A percentile compares a stretch with the other conserved stretches of the same genome.
Evolutionary conservation across 2,797 vertebrate species (phyloP).

Genomic region (Pangasius sanitwongsei): DNA sequence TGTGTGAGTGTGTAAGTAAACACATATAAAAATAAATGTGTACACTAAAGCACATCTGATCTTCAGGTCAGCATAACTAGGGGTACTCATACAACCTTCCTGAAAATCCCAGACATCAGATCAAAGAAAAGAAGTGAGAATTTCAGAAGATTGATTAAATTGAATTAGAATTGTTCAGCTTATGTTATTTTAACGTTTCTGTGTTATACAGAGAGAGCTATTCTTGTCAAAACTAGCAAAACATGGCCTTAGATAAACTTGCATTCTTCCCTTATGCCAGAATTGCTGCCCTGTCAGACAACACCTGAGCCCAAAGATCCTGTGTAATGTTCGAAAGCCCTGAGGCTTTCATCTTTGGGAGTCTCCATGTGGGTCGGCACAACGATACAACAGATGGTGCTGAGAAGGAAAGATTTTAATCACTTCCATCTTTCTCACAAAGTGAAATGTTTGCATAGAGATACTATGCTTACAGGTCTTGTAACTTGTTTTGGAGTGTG

Average conservation of each 20-base stretch:
- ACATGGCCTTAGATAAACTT: constrained; percentile 17
- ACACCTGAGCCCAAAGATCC: constrained; percentile 44
- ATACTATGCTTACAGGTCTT: background rate
- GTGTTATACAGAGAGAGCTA: background rate
- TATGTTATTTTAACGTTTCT: background rate
- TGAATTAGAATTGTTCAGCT: background rate
- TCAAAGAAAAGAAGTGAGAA: no score
- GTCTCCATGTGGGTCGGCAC: constrained; percentile 41
- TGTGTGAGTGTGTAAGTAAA: background rate
- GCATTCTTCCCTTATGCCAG: constrained; percentile 18
- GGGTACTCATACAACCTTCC: background rate
- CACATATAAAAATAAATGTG: background rate
- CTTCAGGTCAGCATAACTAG: background rate
- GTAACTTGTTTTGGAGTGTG: background rate
- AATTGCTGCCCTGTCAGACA: constrained; percentile 39
- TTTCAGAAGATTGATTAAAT: background rate
- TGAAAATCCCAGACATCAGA: background rate
- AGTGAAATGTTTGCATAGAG: background rate
- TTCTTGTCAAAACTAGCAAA: constrained; percentile 11
- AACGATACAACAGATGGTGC: constrained; percentile 36
- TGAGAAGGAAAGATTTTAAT: constrained; percentile 21
- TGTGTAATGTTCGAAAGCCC: constrained; percentile 29
- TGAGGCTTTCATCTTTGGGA: constrained; percentile 34
- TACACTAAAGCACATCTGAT: background rate
- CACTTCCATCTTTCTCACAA: background rate